Base-by-base conservation (phyloP, 2,797 vertebrate species). In the Crypturellus tataupa region DNA sequence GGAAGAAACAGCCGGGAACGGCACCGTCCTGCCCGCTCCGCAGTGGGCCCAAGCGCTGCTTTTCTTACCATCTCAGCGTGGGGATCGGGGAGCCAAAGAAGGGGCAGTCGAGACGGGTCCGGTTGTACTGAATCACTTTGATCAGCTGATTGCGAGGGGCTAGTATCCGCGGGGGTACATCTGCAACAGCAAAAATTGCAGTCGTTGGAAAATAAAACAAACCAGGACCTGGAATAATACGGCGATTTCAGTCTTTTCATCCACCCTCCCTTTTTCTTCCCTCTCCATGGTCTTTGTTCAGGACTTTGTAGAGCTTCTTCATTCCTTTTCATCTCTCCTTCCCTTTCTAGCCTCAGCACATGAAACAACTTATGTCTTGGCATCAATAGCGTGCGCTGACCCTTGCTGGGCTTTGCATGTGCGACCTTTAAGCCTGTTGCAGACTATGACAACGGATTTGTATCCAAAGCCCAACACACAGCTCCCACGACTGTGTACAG, bases 21-120 rank as follows among this genome's bases (percentile, higher is more conserved):
- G 18, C 40, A 47, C 24, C 35, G 24, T 5, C 18, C 80, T 68
- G 37, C 24, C 71, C 56, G 46, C 3, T 0, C 18, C 18, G n/a
- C 0, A 35, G 14, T 37, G 3, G 63, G 39, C 79, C 37, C 3
- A 10, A 0, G 8, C 25, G 79, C n/a, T 25, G 72, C 5, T 10
- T 42, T 55, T 37, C 98, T 98, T 97, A 99, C 99, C 99, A 99
- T 92, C 99, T 98, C 59, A 99, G 96, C 7, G 97, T 98, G 5
- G 99, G 99, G 35, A 99, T 97, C 6, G 99, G 99, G 0, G 99
- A 99, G n/a, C 99, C 99, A 3, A 99, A 99, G 94, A 98, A 99
- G 0, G 99, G 99, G 75, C 99, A 99, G 87, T 99, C 98, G 9
- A 99, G 98, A 21, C 98, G 98, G 10, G 98, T 99, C 59, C 98